These are phyloP conservation scores for Phortica variegata DNA, from an alignment of 1,140 invertebrate species.

Conservation along the genomic window DNA sequence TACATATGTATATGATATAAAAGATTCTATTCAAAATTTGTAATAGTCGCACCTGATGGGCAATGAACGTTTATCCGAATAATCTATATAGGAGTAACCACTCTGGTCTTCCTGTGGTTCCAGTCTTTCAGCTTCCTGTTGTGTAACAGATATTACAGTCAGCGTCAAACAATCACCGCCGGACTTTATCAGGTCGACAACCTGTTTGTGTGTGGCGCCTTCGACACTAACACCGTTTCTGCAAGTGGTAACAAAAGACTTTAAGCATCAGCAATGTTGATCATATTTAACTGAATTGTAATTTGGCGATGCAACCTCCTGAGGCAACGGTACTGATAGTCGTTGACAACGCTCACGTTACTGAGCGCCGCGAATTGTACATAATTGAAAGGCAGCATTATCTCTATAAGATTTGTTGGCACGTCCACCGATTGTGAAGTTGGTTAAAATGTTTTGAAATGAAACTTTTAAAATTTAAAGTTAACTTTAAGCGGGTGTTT, in stretches of 20 bases:
- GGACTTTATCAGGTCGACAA: slow-evolving; percentile 98
- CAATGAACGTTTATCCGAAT: slow-evolving; percentile 95
- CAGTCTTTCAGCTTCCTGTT: slow-evolving; percentile 81
- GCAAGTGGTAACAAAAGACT: slow-evolving; percentile 54
- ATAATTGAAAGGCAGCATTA: slow-evolving; percentile 44
- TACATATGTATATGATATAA: neutral
- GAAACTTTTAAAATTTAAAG: no score
- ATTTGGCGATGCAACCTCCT: slow-evolving; percentile 21
- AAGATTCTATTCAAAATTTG: neutral
- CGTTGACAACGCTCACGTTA: neutral
- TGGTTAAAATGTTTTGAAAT: neutral
- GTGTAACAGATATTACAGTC: slow-evolving; percentile 94
- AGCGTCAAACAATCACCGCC: slow-evolving; percentile 94
- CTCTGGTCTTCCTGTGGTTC: slow-evolving; percentile 86
- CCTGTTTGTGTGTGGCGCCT: slow-evolving; percentile 98
- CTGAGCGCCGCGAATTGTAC: slow-evolving; percentile 37
- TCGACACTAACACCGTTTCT: slow-evolving; percentile 98
- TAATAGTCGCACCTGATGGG: slow-evolving; percentile 74
- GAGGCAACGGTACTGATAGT: slow-evolving; percentile 28
- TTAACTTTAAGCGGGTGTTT: no score
- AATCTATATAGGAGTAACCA: slow-evolving; percentile 91
- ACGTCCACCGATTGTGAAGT: neutral
- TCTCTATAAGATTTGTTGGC: neutral
- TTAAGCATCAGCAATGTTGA: neutral
- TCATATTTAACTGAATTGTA: neutral